Conservation (phyloP, 2,888 invertebrate species). For the Diarsia mendica region DNA sequence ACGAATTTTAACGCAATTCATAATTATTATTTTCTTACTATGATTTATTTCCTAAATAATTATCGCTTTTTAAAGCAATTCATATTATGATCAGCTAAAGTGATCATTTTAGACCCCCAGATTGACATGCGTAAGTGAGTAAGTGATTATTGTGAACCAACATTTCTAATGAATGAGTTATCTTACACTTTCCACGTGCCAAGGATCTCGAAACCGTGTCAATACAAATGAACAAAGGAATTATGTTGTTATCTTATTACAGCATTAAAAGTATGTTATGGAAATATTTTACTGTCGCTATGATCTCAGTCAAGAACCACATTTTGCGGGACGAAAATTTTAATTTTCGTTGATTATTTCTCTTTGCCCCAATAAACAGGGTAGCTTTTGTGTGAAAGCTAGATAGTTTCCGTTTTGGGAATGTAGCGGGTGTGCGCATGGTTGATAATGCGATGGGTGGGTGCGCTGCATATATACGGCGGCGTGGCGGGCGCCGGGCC, state of each 20-base stretch:
- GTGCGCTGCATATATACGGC: conserved; percentile 46
- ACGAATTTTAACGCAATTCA: too few relatives aligned
- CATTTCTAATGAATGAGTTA: conserved; percentile 33
- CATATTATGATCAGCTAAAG: too few relatives aligned
- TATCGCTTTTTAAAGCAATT: too few relatives aligned
- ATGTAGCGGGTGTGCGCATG: conserved; percentile 20
- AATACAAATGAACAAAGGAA: conserved; percentile 39
- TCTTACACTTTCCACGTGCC: conserved; percentile 34
- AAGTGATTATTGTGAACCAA: not conserved
- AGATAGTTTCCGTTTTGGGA: not conserved
- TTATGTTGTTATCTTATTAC: conserved; percentile 27
- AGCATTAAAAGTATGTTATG: conserved; percentile 22
- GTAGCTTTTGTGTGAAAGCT: not conserved
- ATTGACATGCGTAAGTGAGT: not conserved
- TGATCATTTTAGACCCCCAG: too few relatives aligned
- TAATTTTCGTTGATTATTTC: not conserved
- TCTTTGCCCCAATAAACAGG: not conserved
- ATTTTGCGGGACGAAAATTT: not conserved
- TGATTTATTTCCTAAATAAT: too few relatives aligned
- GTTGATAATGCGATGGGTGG: not conserved
- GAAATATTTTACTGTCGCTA: not conserved
- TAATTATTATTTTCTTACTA: too few relatives aligned
- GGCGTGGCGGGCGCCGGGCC: conserved; percentile 6
- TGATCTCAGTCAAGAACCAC: conserved; percentile 6
- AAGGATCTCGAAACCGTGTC: conserved; percentile 23